Percentiles rank a stretch among this genome's conserved stretches.
These are phyloP conservation scores for Mixornis gularis DNA, from an alignment of 2,113 vertebrate genomes.

Conservation along the genomic window DNA sequence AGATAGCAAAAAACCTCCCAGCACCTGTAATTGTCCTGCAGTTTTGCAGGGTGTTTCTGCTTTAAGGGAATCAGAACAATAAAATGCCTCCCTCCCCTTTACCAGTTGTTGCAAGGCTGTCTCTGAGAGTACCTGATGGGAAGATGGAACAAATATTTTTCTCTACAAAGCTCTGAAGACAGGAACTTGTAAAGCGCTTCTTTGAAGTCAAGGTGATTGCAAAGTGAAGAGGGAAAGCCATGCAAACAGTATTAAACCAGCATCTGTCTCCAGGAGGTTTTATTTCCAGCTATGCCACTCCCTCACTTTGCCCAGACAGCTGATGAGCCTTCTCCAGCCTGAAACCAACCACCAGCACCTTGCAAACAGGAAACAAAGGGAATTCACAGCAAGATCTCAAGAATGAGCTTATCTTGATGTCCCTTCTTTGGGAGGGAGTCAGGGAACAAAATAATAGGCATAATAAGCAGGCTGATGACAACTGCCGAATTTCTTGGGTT, in stretches of 20 bases:
- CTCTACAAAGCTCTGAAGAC: neutral
- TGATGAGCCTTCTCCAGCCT: conserved; percentile 20
- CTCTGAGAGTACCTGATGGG: neutral
- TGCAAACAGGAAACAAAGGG: neutral
- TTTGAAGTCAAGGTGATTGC: neutral
- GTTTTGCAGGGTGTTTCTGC: neutral
- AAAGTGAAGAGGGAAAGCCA: neutral
- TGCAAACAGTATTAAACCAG: neutral
- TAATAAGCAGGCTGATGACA: neutral
- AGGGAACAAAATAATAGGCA: neutral
- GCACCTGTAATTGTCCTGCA: neutral
- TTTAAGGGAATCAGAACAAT: neutral
- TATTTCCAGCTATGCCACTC: neutral
- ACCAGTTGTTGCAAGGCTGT: neutral
- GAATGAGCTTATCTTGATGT: neutral
- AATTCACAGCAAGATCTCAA: neutral
- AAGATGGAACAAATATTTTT: neutral
- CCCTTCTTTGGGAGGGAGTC: neutral
- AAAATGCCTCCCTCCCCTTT: neutral
- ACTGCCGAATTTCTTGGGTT: neutral
- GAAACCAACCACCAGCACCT: neutral
- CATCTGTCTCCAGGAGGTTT: neutral
- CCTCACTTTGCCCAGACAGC: neutral
- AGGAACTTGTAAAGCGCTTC: neutral
- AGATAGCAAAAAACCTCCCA: neutral